Evolutionary conservation across 1,140 invertebrate species (phyloP).

Genomic region (Drosophila watanabei): DNA sequence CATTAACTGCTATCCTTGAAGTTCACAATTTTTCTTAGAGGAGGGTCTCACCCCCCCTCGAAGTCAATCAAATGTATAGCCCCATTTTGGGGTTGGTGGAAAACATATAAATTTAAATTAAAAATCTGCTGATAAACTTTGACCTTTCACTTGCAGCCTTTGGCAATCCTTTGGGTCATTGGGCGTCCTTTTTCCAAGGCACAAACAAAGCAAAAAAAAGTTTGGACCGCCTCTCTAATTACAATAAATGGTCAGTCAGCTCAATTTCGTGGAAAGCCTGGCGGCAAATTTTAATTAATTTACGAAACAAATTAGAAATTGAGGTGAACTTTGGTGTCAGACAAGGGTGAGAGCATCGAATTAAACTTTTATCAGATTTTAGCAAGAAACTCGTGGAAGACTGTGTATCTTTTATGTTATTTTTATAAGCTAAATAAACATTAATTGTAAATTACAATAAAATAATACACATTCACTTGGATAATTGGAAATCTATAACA

Average conservation of each 20-base stretch:
- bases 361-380: conserved; percentile 12
- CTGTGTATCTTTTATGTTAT: not conserved
- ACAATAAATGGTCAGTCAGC: conserved; percentile 46
- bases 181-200: conserved; percentile 1
- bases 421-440: not conserved
- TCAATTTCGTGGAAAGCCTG: conserved; percentile 34
- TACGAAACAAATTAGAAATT: conserved; percentile 42
- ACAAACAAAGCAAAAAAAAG: conserved; percentile 11
- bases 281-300: conserved; percentile 64
- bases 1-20: conserved; percentile 28
- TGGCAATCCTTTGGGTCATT: conserved; percentile 36
- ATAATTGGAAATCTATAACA: conserved; percentile 24
- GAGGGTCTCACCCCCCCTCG: not conserved
- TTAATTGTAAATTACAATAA: not conserved
- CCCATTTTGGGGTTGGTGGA: conserved; percentile 13
- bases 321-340: conserved; percentile 25
- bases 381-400: no score
- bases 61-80: conserved; percentile 33
- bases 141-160: conserved; percentile 30
- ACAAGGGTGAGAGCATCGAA: not conserved
- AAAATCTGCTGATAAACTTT: conserved; percentile 54
- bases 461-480: no score
- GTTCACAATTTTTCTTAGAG: not conserved
- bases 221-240: conserved; percentile 25
- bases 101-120: conserved; percentile 59